Evolutionary conservation across 2,113 vertebrate genomes (phyloP).

Genomic region (Sminthopsis crassicaudata): DNA sequence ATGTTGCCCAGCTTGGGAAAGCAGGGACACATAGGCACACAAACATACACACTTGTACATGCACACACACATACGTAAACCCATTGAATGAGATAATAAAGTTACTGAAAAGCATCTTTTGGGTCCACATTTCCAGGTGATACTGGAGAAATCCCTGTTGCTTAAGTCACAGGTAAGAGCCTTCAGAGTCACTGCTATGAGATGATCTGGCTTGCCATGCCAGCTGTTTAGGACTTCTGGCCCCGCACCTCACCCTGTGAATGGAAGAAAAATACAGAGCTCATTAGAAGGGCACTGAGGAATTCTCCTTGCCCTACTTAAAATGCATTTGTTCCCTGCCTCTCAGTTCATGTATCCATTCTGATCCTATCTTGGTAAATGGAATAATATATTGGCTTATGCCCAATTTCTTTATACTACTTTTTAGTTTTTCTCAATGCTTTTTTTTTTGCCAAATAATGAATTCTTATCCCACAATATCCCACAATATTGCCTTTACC

Average conservation of each 20-base stretch:
- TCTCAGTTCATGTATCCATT: background rate
- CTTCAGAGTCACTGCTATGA: background rate
- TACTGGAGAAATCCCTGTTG: background rate
- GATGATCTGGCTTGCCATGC: background rate
- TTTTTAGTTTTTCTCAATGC: too few species aligned
- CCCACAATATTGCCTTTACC: too few species aligned
- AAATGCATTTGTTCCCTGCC: background rate
- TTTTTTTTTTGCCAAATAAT: too few species aligned
- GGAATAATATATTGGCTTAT: too few species aligned
- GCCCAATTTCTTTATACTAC: too few species aligned
- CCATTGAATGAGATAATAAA: background rate
- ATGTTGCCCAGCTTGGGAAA: background rate
- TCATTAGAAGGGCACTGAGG: background rate
- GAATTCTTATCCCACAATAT: too few species aligned
- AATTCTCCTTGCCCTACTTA: background rate
- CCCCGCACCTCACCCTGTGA: slow-evolving; percentile 71
- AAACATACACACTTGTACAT: background rate
- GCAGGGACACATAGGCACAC: background rate
- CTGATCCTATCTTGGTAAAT: too few species aligned
- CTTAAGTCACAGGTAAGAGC: background rate
- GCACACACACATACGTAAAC: background rate
- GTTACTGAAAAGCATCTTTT: background rate
- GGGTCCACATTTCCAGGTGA: background rate
- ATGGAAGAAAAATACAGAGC: background rate
- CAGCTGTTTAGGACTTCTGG: slow-evolving; percentile 53